Percentiles rank a stretch among this genome's conserved stretches.
phyloP scores from a whole-genome alignment of 2,888 invertebrate genomes.

The Cristatella mucedo region DNA sequence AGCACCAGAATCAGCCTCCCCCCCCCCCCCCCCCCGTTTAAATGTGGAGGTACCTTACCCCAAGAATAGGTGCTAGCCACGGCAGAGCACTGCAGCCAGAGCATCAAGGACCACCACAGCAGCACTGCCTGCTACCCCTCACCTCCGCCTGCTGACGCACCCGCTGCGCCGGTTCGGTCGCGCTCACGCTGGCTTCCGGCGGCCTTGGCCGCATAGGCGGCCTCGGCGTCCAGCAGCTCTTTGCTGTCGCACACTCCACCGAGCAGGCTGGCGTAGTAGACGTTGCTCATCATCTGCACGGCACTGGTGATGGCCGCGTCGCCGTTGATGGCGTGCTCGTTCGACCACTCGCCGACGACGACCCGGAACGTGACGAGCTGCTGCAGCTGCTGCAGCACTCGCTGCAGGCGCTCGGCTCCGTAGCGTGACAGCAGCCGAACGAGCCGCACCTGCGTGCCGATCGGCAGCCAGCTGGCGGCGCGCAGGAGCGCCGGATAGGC shows the following conservation, averaged over 20 bases:
- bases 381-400: constrained; percentile 46
- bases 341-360: constrained; percentile 50
- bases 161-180: constrained; percentile 5
- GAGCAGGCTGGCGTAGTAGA: constrained; percentile 61
- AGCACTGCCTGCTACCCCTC: too few species aligned
- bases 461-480: constrained; percentile 1
- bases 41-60: too few species aligned
- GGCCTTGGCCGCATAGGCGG: constrained; percentile 12
- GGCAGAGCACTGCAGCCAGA: too few species aligned
- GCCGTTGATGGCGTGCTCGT: constrained; percentile 57
- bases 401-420: constrained; percentile 17
- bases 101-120: constrained; percentile 19
- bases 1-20: too few species aligned
- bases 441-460: neutral
- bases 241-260: constrained; percentile 47
- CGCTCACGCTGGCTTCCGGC: constrained; percentile 14
- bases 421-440: constrained; percentile 11
- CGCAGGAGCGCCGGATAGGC: constrained; percentile 5
- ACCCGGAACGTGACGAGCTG: constrained; percentile 72
- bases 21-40: too few species aligned
- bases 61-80: too few species aligned
- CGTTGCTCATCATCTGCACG: constrained; percentile 53
- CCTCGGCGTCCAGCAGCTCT: constrained; percentile 26
- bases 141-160: constrained; percentile 45
- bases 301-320: constrained; percentile 66